Evolutionary conservation across 2,113 vertebrate genomes (phyloP).

Genomic region (Marmota monax): DNA sequence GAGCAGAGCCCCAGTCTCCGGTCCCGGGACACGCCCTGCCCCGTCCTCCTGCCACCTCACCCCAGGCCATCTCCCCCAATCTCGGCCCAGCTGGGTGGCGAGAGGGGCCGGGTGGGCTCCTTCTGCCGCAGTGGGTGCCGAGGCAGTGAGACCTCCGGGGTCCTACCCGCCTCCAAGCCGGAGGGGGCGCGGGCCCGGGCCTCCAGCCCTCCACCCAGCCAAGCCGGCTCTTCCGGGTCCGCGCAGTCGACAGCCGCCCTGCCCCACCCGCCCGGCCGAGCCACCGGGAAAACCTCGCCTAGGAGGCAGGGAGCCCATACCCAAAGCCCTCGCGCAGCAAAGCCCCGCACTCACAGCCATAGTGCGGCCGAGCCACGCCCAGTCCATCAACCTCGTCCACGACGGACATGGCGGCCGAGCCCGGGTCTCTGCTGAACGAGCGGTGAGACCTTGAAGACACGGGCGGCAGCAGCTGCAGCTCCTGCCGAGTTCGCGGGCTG

Average conservation of each 20-base stretch:
- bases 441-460: constrained; percentile 34
- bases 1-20: not conserved
- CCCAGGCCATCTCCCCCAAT: constrained; percentile 46
- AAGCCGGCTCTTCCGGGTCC: constrained; percentile 70
- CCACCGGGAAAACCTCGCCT: constrained; percentile 12
- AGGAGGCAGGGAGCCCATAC: not conserved
- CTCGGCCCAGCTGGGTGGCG: not conserved
- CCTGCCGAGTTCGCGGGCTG: constrained; percentile 73
- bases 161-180: not conserved
- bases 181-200: not conserved
- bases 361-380: constrained; percentile 86
- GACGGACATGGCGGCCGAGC: constrained; percentile 85
- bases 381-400: constrained; percentile 86
- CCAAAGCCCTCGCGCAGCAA: not conserved
- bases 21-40: constrained; percentile 56
- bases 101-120: constrained; percentile 4
- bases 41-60: constrained; percentile 51
- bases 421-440: constrained; percentile 58
- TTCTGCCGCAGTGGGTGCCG: too few relatives aligned
- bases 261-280: constrained; percentile 17
- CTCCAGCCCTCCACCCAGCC: not conserved
- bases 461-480: constrained; percentile 71
- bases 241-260: not conserved
- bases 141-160: not conserved
- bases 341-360: constrained; percentile 88